These are phyloP conservation scores for Melitaea cinxia DNA, from an alignment of 1,140 invertebrate species.

Conservation along the genomic window DNA sequence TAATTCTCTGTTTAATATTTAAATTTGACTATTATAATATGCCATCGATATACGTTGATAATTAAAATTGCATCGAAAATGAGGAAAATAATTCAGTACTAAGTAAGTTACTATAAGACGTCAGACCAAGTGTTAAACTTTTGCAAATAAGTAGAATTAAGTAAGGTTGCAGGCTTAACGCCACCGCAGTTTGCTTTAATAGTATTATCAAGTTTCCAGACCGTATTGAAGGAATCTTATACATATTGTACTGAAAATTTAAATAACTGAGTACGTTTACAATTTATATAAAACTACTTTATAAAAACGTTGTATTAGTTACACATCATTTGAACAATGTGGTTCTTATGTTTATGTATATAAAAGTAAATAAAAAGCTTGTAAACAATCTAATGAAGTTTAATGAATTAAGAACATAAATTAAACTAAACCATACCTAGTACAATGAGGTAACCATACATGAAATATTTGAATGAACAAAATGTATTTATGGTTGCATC, in stretches of 20 bases:
- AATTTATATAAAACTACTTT: too few relatives aligned
- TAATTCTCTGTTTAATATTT: too few relatives aligned
- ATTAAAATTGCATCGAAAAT: background rate
- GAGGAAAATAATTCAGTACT: conserved; percentile 11
- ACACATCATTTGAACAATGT: too few relatives aligned
- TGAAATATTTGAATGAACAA: conserved; percentile 6
- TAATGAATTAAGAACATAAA: conserved; percentile 13
- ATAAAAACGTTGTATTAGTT: too few relatives aligned
- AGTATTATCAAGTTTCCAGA: conserved; percentile 80
- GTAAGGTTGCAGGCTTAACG: conserved; percentile 75
- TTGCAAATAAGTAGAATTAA: conserved; percentile 77
- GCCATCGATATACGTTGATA: background rate
- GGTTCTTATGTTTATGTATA: too few relatives aligned
- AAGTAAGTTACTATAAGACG: conserved; percentile 36
- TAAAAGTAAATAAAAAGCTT: background rate
- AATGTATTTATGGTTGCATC: conserved; percentile 10
- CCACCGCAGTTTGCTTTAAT: conserved; percentile 72
- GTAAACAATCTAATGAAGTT: conserved; percentile 15
- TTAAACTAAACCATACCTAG: conserved; percentile 13
- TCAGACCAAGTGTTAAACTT: conserved; percentile 53
- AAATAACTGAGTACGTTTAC: background rate
- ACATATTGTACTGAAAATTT: conserved; percentile 44
- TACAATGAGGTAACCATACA: conserved; percentile 10
- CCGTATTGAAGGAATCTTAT: conserved; percentile 70
- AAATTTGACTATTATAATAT: too few relatives aligned